phyloP scores from a whole-genome alignment of 2,888 invertebrate species.

The Xestia sexstrigata region DNA sequence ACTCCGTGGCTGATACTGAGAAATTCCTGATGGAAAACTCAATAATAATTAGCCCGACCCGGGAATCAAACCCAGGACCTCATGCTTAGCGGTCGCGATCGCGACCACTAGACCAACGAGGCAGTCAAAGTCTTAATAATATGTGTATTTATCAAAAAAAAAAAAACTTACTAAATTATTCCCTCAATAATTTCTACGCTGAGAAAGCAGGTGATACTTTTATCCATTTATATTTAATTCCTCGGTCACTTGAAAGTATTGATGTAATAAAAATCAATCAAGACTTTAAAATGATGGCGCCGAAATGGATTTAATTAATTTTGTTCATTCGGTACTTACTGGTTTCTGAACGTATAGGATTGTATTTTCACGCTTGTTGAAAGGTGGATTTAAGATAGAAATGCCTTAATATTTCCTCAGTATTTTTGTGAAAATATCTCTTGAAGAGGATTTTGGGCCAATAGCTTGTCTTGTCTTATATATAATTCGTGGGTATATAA shows the following conservation, averaged over 20 bases:
- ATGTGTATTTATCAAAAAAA: too few species aligned
- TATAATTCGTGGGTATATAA: too few species aligned
- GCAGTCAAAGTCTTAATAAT: too few species aligned
- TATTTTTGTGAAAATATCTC: neutral
- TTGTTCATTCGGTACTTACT: slow-evolving; percentile 33
- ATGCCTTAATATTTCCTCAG: neutral
- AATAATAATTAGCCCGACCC: too few species aligned
- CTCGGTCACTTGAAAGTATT: slow-evolving; percentile 42
- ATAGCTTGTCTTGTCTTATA: too few species aligned
- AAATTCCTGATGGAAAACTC: too few species aligned
- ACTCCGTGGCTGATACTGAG: too few species aligned
- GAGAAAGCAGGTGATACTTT: slow-evolving; percentile 20
- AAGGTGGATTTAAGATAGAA: neutral
- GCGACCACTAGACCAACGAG: too few species aligned
- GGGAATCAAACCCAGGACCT: too few species aligned
- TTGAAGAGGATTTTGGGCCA: neutral
- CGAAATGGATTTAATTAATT: slow-evolving; percentile 64
- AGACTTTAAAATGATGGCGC: slow-evolving; percentile 54
- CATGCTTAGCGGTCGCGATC: too few species aligned
- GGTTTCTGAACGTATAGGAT: slow-evolving; percentile 10
- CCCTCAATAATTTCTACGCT: slow-evolving; percentile 22
- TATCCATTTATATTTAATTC: slow-evolving; percentile 31
- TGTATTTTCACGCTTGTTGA: slow-evolving; percentile 48
- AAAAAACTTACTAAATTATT: too few species aligned
- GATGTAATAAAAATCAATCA: slow-evolving; percentile 68